Conservation (phyloP, 2,797 vertebrate species). For the Lutjanus campechanus region DNA sequence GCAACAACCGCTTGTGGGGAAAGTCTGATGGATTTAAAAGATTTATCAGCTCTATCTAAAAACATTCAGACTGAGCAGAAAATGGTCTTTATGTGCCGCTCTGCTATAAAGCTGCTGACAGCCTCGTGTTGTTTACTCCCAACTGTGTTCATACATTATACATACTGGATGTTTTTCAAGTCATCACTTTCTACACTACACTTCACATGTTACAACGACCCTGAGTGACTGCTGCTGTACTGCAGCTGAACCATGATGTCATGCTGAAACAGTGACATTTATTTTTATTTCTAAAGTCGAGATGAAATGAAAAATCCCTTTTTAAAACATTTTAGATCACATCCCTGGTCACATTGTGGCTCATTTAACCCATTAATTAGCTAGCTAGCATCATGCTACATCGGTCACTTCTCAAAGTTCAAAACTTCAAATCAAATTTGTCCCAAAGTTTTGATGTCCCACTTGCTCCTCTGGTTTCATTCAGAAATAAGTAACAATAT, state of each 20-base stretch:
- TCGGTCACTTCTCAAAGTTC: too few species aligned
- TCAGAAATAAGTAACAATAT: too few species aligned
- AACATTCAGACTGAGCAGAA: slow-evolving; percentile 2
- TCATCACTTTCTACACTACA: slow-evolving; percentile 52
- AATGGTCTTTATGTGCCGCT: background rate
- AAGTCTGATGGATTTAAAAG: slow-evolving; percentile 14
- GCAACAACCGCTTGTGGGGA: background rate
- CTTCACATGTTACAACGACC: slow-evolving; percentile 23
- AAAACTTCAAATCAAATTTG: too few species aligned
- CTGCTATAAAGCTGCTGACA: slow-evolving; percentile 23
- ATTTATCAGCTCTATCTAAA: slow-evolving; percentile 29
- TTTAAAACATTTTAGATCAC: background rate
- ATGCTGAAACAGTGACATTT: accelerated
- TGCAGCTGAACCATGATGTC: background rate
- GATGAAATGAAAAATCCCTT: background rate
- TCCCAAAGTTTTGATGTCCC: too few species aligned
- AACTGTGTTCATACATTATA: slow-evolving; percentile 53
- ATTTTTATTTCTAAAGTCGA: background rate
- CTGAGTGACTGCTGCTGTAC: slow-evolving; percentile 26
- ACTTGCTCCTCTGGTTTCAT: too few species aligned
- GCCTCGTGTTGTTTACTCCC: slow-evolving; percentile 32
- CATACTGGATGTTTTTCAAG: slow-evolving; percentile 44
- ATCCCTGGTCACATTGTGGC: too few species aligned
- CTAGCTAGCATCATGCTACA: too few species aligned
- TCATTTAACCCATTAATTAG: too few species aligned